Conservation (phyloP, 2,113 vertebrate genomes). For the Tylochromis polylepis region DNA sequence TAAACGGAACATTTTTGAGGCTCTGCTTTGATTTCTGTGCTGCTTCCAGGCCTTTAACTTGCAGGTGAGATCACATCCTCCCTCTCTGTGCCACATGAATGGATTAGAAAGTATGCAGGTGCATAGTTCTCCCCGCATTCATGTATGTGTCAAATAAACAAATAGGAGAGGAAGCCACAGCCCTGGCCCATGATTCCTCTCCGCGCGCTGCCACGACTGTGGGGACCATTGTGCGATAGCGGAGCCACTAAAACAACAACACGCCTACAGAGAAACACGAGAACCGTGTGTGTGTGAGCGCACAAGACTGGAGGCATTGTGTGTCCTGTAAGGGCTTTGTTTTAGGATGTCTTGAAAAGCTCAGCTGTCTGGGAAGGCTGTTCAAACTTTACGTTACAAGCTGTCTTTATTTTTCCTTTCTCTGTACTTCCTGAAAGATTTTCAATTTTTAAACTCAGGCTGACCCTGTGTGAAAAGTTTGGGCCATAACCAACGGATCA, state of each 20-base stretch:
- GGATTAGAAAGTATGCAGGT: neutral
- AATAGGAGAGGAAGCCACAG: constrained; percentile 47
- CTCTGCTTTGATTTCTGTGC: neutral
- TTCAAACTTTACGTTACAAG: neutral
- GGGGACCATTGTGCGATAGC: constrained; percentile 48
- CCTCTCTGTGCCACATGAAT: constrained; percentile 1
- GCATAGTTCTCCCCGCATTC: neutral
- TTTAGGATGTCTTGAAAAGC: constrained; percentile 27
- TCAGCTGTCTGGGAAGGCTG: neutral
- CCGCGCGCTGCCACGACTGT: constrained; percentile 8
- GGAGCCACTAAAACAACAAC: constrained; percentile 51
- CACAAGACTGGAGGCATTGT: constrained; percentile 31
- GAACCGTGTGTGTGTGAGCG: constrained; percentile 8
- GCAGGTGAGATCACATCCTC: neutral
- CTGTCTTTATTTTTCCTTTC: neutral
- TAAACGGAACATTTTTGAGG: neutral
- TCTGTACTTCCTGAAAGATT: neutral
- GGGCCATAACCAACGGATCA: neutral
- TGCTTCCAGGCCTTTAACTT: neutral
- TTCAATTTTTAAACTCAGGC: neutral
- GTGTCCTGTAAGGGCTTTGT: constrained; percentile 34
- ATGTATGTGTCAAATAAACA: constrained; percentile 35
- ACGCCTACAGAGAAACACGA: constrained; percentile 50
- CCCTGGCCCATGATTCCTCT: constrained; percentile 31
- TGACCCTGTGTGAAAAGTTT: neutral